Evolutionary conservation across 2,888 invertebrate species (phyloP), one percentile per base, ranked within the genome.

Genomic region (Ditylenchus weischeri): DNA sequence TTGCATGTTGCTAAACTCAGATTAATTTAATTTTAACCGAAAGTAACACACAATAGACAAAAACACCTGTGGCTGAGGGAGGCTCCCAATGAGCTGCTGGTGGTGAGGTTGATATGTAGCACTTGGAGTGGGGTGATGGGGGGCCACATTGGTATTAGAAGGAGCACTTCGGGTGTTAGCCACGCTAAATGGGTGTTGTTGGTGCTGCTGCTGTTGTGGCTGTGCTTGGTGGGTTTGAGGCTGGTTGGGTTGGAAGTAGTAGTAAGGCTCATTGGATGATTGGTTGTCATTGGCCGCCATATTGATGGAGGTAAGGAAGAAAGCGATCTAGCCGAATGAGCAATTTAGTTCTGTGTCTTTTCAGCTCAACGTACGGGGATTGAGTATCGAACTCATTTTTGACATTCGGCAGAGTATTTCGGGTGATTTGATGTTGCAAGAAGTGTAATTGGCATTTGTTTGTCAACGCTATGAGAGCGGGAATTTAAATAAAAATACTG

Each of bases 211-310:
- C 54, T 54, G 54, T 15, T 54, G 54, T 13, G 11, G 11, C 54
- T 54, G 54, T 15, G 11, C 13, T n/a, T 54, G 54, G n/a, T 21
- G 23, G 29, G 54, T 29, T 29, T 54, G 54, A 21, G 21, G 54
- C 51, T n/a, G 29, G 29, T 54, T 54, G 21, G 54, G 54, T 18
- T 54, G 54, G 29, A 23, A 54, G n/a, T 54, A 54, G 54, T 54
- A 54, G 29, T 54, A 54, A 29, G 54, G 54, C 23, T 54, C 54
- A 23, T n/a, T 29, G 11, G 54, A 54, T 19, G 50, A 19, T 11
- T 2, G 21, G n/a, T 54, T 29, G 10, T 21, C 54, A 54, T 54
- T 54, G 10, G 54, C 21, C 15, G 54, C 54, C 54, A 54, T 54
- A 11, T 11, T 54, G 54, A 8, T 43, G 43, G 43, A 43, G 29